Evolutionary conservation across 1,140 invertebrate species (phyloP), one percentile per base, ranked within the genome.

Genomic region (Drosophila tropicalis): DNA sequence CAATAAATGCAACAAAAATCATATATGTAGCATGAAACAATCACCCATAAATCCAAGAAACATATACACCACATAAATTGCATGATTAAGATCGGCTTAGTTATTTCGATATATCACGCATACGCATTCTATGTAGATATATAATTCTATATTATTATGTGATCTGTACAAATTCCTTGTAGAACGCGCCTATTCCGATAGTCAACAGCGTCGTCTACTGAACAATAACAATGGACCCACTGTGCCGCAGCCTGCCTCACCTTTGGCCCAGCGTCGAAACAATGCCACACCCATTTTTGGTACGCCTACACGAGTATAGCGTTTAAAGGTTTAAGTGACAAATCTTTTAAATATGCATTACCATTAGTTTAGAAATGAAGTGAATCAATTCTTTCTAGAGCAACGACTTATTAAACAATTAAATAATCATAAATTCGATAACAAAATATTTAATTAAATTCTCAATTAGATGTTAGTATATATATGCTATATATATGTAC

Each of bases 161-260:
- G 61, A 55, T 63, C 32, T 51, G 44, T 25, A 36, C 34, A 40
- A 79, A 56, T 74, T 62, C 56, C 60, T 72, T 79, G 34, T 76
- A 91, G 90, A 91, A 55, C 90, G 90, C 51, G 91, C 90, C 70
- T 90, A 87, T 71, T 91, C 90, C 55, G 90, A 91, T 63, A 91
- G 89, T 39, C 90, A 91, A 70, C 90, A 91, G 54, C 79, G 91
- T 54, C 83, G 85, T 15, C 69, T 87, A 34, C 65, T 79, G 25
- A 79, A 80, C 58, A 89, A 89, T 75, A 91, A 92, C 55, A 92
- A 90, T 64, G 81, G 81, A 13, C 76, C 84, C 19, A 72, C 72
- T 19, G 79, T 62, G 6, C 76, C 76, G 15, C 76, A 83, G 19
- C 82, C 85, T 19, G 84, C 84, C 57, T 90, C 90, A n/a, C 90